These are phyloP conservation scores for Andrena marginata DNA, from an alignment of 2,888 invertebrate genomes.

Conservation along the genomic window DNA sequence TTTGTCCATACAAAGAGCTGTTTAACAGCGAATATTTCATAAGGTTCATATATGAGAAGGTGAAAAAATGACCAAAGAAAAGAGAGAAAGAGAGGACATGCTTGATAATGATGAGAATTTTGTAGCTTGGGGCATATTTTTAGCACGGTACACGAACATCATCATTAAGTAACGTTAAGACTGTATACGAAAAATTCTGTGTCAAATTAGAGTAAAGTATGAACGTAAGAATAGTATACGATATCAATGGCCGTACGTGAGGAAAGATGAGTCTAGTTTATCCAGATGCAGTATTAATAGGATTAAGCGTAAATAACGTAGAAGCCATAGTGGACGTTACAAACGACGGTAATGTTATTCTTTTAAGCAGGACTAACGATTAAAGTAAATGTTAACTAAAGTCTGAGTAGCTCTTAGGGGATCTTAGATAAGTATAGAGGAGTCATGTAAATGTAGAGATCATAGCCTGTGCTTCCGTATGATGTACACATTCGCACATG, in stretches of 20 bases:
- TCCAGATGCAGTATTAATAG: conserved; percentile 60
- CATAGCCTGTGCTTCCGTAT: conserved; percentile 80
- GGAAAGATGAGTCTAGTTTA: conserved; percentile 60
- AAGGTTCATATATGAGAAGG: conserved; percentile 53
- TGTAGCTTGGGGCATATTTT: conserved; percentile 73
- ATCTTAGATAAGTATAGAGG: conserved; percentile 55
- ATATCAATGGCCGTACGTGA: conserved; percentile 55
- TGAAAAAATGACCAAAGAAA: conserved; percentile 57
- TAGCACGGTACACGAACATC: conserved; percentile 73
- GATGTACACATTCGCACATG: conserved; percentile 65
- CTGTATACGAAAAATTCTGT: conserved; percentile 80
- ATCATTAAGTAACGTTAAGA: conserved; percentile 77
- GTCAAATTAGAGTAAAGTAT: conserved; percentile 78
- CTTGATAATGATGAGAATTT: conserved; percentile 48
- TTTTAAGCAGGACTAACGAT: conserved; percentile 71
- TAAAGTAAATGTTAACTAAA: conserved; percentile 76
- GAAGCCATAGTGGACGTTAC: conserved; percentile 66
- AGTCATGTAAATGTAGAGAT: conserved; percentile 67
- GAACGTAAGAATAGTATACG: conserved; percentile 56
- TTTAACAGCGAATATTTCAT: conserved; percentile 58
- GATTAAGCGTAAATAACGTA: conserved; percentile 59
- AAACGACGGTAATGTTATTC: conserved; percentile 74
- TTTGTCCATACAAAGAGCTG: conserved; percentile 60
- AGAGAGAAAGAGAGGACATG: background rate
- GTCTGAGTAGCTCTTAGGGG: conserved; percentile 78